These are phyloP conservation scores for Orientallactaga sibirica DNA, from an alignment of 2,797 vertebrate species.

Conservation along the genomic window DNA sequence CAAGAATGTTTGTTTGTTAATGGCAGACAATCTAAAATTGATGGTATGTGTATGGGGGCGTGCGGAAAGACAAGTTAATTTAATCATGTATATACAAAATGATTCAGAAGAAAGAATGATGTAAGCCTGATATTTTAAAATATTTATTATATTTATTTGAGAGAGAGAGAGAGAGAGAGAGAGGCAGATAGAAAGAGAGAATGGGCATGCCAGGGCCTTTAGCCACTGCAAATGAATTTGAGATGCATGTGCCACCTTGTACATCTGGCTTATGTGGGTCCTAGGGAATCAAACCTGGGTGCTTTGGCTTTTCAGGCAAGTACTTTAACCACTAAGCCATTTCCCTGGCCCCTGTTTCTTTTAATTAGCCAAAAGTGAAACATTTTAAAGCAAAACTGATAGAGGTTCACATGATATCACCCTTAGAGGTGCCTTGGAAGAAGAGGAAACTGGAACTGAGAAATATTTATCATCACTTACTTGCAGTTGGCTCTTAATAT, in stretches of 20 bases:
- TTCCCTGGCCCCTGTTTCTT: background rate
- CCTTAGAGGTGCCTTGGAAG: background rate
- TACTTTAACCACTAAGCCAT: no score
- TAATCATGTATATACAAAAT: background rate
- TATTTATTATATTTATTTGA: no score
- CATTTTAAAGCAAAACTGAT: conserved; percentile 15
- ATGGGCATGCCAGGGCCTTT: no score
- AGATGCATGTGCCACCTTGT: no score
- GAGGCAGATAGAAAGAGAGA: no score
- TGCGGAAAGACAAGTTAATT: background rate
- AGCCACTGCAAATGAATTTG: no score
- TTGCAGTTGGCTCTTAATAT: background rate
- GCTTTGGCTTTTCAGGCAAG: no score
- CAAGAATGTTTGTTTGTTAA: background rate
- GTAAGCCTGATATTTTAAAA: background rate
- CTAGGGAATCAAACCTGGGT: no score
- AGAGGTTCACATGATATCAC: background rate
- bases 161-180: no score
- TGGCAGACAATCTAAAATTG: background rate
- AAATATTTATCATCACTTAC: background rate
- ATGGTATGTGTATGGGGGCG: no score
- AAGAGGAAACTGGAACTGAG: background rate
- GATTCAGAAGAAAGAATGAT: background rate
- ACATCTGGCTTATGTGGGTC: no score
- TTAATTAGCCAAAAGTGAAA: background rate